phyloP scores from a whole-genome alignment of 2,113 vertebrate species.

The Seriola aureovittata region DNA sequence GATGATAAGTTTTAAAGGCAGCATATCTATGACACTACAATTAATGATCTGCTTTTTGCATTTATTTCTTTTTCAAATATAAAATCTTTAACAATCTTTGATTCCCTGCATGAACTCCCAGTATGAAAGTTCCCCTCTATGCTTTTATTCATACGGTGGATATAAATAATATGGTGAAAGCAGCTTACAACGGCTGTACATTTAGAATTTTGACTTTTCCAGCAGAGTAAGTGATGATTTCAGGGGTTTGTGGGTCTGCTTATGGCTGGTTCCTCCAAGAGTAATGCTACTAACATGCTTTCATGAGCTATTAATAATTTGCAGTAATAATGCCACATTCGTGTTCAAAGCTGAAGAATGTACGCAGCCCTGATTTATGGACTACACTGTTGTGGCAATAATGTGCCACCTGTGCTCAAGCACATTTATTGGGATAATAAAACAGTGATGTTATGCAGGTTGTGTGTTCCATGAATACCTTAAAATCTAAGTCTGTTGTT shows the following conservation, averaged over 20 bases:
- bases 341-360: not conserved
- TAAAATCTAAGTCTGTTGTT: not conserved
- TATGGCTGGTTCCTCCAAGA: slow-evolving; percentile 2
- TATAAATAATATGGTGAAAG: not conserved
- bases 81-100: not conserved
- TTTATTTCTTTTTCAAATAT: not conserved
- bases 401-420: slow-evolving; percentile 1
- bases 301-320: slow-evolving; percentile 3
- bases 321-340: slow-evolving; percentile 20
- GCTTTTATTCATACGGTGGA: not conserved
- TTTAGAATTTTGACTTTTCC: not conserved
- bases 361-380: slow-evolving; percentile 10
- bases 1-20: not conserved
- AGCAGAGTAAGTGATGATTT: not conserved
- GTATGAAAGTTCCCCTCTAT: too few species aligned
- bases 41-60: not conserved
- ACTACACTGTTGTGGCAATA: not conserved
- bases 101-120: not conserved
- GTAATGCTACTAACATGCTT: slow-evolving; percentile 13
- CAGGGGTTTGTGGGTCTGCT: not conserved
- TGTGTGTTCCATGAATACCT: not conserved
- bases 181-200: not conserved
- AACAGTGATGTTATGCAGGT: not conserved
- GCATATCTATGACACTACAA: not conserved
- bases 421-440: not conserved